Evolutionary conservation across 2,113 vertebrate genomes (phyloP), one percentile per base, ranked within the genome.

Genomic region (Osmerus mordax): DNA sequence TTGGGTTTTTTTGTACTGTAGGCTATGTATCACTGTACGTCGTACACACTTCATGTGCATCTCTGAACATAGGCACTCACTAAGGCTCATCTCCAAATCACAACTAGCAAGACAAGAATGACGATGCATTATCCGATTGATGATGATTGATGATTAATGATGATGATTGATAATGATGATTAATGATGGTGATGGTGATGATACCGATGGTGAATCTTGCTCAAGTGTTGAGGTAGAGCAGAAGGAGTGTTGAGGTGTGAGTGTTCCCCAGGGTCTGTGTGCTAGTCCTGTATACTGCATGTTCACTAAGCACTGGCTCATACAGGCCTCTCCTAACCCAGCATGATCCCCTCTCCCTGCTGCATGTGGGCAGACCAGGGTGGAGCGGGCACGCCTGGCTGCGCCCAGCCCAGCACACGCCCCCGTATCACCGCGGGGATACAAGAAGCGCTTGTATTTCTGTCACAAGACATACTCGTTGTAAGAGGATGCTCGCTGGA

Each of bases 221-320:
- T 62, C 3, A 29, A 23, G 5, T 28, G 21, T 14, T 12, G 11
- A 25, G 23, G 60, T 3, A 67, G 72, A 72, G 55, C 70, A 80
- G 78, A 21, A 81, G 71, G 69, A 76, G 83, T 87, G 86, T 87
- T 84, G 86, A 80, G 41, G 76, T 86, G 75, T 84, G 8, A 47
- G 41, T 7, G 41, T 47, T 7, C 7, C 8, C 77, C 75, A 74
- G 70, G 61, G 67, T 74, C 76, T 64, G 18, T 51, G 75, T 77
- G 53, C 81, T 74, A 6, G 61, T 79, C 77, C 25, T 28, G 80
- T 87, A 87, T 87, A 86, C 78, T 87, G 88, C 89, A 89, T 90
- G 89, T 84, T 76, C 70, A 62, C 80, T 74, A 71, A 71, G 71
- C 65, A 69, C 77, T 75, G 72, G 82, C 83, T 74, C 29, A 73